Evolutionary conservation across 2,888 invertebrate species (phyloP), one percentile per base, ranked within the genome.

Genomic region (Epinotia bilunana): DNA sequence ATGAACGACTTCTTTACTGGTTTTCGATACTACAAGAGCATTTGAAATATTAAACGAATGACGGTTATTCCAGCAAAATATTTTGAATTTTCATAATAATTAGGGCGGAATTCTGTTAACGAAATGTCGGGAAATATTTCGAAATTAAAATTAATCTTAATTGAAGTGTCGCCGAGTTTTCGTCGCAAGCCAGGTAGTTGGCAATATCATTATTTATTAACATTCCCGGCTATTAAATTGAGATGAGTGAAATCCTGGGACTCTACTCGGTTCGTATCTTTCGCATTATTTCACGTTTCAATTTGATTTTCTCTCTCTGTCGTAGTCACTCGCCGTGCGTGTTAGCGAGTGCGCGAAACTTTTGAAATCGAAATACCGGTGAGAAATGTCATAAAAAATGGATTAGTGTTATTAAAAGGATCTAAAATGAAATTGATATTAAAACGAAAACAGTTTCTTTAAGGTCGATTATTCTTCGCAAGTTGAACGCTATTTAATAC

Each of bases 121-220:
- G 69, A 60, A 69, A 69, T 46, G 58, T 68, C 23, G 68, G 16
- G n/a, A 60, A 60, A 28, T n/a, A 69, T 69, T 69, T 46, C 12
- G 46, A 46, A 60, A 69, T 69, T 69, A 46, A 69, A 60, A 69
- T 69, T 28, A 46, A 46, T 28, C 16, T 69, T 60, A 60, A 69
- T 58, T 68, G 57, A 69, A 69, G 58, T 28, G 57, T 69, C 68
- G n/a, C 43, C 11, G 23, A 12, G 39, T 28, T 57, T 53, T 13
- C 55, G n/a, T 13, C 46, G 46, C 28, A 46, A n/a, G 16, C 12
- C 58, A 46, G n/a, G 60, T 69, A 60, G 69, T 60, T 46, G n/a
- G 2, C 16, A 23, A 23, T 46, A 69, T 68, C 23, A 43, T 68
- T 58, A 68, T 69, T 60, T 69, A 7, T 68, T 43, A 46, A 46